A percentile compares a stretch with the other conserved stretches of the same genome.
Conservation (phyloP, 2,797 vertebrate species). For the Megalops cyprinoides region DNA sequence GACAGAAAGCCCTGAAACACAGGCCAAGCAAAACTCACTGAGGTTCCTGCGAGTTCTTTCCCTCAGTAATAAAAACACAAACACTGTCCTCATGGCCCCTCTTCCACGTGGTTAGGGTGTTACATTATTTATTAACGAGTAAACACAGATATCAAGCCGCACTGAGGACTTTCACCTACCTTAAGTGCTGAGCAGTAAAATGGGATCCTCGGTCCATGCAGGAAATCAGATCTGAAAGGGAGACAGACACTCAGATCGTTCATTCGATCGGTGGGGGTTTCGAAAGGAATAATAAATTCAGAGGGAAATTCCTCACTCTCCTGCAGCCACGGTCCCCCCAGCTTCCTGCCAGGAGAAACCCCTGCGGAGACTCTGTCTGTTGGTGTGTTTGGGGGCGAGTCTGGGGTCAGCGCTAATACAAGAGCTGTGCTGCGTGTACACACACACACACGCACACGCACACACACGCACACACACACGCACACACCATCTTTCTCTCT, state of each 20-base stretch:
- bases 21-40: constrained; percentile 2
- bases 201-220: constrained; percentile 84
- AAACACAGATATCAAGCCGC: too few relatives aligned
- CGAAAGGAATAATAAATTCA: not conserved
- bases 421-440: not conserved
- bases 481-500: not conserved
- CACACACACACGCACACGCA: not conserved
- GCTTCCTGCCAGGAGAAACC: not conserved
- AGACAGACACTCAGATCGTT: not conserved
- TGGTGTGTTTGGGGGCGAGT: not conserved
- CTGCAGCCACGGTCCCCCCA: not conserved
- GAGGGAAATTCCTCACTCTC: not conserved
- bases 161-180: too few relatives aligned
- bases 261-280: too few relatives aligned
- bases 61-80: too few relatives aligned
- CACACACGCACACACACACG: not conserved
- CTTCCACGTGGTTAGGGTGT: too few relatives aligned
- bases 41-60: too few relatives aligned
- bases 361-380: not conserved
- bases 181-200: constrained; percentile 71
- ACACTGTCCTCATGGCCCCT: too few relatives aligned
- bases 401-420: not conserved
- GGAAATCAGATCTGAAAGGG: constrained; percentile 78
- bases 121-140: too few relatives aligned
- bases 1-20: constrained; percentile 81